These are phyloP conservation scores for Empidonax alnorum DNA, from an alignment of 2,113 vertebrate species.

Conservation along the genomic window DNA sequence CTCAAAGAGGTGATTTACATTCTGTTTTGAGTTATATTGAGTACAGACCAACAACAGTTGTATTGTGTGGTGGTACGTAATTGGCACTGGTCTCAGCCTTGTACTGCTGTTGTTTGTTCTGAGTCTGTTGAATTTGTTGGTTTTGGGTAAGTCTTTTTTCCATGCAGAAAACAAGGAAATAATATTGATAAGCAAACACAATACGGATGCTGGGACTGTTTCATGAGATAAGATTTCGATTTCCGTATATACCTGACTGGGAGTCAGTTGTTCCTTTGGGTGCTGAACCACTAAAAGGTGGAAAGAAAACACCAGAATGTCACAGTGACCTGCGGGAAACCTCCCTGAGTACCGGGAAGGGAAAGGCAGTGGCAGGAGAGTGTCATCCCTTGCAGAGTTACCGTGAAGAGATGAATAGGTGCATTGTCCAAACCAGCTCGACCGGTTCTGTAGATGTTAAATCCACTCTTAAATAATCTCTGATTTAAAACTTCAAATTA, in stretches of 20 bases:
- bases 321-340: not conserved
- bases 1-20: not conserved
- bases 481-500: not conserved
- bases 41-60: not conserved
- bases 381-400: not conserved
- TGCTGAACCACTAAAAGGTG: not conserved
- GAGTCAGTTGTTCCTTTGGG: slow-evolving; percentile 45
- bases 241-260: slow-evolving; percentile 64
- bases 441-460: not conserved
- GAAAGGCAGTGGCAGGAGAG: not conserved
- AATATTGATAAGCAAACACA: slow-evolving; percentile 81
- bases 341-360: not conserved
- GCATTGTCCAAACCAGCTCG: not conserved
- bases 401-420: not conserved
- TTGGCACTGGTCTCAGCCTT: not conserved
- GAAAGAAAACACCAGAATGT: not conserved
- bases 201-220: slow-evolving; percentile 75
- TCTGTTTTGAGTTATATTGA: not conserved
- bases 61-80: not conserved
- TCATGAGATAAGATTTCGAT: slow-evolving; percentile 77
- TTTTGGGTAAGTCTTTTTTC: slow-evolving; percentile 16
- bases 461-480: not conserved
- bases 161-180: slow-evolving; percentile 75
- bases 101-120: slow-evolving; percentile 33
- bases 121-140: not conserved